Percentiles rank a stretch among this genome's conserved stretches.
These are phyloP conservation scores for Neostethus bicornis DNA, from an alignment of 2,797 vertebrate species.

Conservation along the genomic window DNA sequence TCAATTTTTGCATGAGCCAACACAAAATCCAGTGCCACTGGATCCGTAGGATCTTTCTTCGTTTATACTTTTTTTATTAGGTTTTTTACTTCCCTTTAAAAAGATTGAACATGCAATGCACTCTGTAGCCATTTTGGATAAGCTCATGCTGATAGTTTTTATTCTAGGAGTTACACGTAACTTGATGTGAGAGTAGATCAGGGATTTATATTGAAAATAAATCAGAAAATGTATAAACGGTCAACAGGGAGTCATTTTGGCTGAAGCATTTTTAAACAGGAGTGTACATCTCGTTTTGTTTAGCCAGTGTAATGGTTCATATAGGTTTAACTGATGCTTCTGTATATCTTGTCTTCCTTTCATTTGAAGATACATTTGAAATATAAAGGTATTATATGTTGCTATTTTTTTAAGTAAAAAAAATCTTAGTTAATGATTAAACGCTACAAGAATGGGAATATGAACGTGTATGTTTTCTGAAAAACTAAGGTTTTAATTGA, in stretches of 20 bases:
- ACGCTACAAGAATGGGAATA: conserved; percentile 74
- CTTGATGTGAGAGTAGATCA: conserved; percentile 70
- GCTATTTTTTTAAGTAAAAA: conserved; percentile 85
- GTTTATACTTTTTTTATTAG: conserved; percentile 66
- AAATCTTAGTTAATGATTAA: conserved; percentile 77
- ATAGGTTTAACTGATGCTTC: conserved; percentile 83
- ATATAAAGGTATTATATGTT: conserved; percentile 92
- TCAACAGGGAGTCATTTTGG: conserved; percentile 75
- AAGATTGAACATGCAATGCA: conserved; percentile 65
- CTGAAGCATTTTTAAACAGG: conserved; percentile 67
- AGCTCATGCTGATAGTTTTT: conserved; percentile 52
- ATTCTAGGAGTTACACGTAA: conserved; percentile 59
- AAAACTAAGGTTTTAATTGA: conserved; percentile 75
- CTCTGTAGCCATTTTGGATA: conserved; percentile 69
- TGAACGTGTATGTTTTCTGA: conserved; percentile 66
- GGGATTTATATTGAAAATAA: conserved; percentile 63
- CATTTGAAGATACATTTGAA: conserved; percentile 87
- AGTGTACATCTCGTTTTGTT: conserved; percentile 64
- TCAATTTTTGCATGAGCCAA: conserved; percentile 75
- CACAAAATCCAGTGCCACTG: conserved; percentile 39
- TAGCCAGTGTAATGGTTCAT: conserved; percentile 85
- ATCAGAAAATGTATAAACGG: conserved; percentile 57
- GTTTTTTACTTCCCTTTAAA: conserved; percentile 78
- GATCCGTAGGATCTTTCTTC: conserved; percentile 57
- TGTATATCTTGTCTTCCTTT: conserved; percentile 92